Conservation (phyloP, 2,888 invertebrate genomes). For the Yponomeuta evonymella region DNA sequence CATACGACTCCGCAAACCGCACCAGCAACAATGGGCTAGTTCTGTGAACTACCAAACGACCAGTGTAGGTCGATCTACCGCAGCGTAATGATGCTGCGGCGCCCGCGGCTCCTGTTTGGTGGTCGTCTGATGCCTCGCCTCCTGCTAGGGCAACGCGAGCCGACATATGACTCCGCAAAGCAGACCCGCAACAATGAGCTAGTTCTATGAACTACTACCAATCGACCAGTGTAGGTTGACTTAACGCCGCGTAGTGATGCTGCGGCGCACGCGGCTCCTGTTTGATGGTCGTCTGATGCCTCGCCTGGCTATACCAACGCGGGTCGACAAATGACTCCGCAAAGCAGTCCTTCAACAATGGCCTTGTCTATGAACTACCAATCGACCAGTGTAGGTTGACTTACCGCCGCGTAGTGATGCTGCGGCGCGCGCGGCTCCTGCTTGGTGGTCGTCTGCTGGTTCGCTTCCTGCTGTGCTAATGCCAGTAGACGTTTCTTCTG, state of each 20-base stretch:
- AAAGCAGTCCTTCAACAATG: too few species aligned
- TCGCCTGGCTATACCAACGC: constrained; percentile 82
- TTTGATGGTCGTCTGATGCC: constrained; percentile 29
- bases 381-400: constrained; percentile 9
- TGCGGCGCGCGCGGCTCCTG: not conserved
- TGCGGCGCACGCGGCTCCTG: not conserved
- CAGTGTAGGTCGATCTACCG: not conserved
- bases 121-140: constrained; percentile 39
- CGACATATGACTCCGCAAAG: constrained; percentile 55
- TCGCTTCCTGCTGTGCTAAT: constrained; percentile 78
- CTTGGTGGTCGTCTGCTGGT: constrained; percentile 30
- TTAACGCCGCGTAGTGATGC: not conserved
- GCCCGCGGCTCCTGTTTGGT: not conserved
- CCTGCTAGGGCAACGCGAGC: constrained; percentile 83
- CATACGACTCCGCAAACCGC: too few species aligned
- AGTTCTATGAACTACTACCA: too few species aligned
- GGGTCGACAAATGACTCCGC: constrained; percentile 69
- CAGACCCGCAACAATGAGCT: too few species aligned
- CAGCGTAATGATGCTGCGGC: not conserved
- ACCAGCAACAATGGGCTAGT: too few species aligned
- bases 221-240: constrained; percentile 8
- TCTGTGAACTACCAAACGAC: constrained; percentile 1
- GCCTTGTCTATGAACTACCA: too few species aligned
- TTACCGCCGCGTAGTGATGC: not conserved
- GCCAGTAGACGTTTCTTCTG: constrained; percentile 93